Evolutionary conservation across 2,888 invertebrate species (phyloP).

Genomic region (Troglohyphantes excavatus): DNA sequence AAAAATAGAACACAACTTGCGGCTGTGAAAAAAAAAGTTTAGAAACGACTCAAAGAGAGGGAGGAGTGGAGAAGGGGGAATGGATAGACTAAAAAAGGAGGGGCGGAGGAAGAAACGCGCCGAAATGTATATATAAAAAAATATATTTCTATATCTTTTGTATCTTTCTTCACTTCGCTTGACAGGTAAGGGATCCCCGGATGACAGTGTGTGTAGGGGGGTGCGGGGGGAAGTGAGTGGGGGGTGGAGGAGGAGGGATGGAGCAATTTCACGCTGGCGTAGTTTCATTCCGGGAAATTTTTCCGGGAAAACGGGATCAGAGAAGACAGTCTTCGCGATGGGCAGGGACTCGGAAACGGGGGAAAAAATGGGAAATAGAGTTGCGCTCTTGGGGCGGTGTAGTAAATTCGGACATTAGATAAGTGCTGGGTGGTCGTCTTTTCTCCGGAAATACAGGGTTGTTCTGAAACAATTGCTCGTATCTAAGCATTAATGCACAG

Average conservation of each 20-base stretch:
- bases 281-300: slow-evolving; percentile 49
- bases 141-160: slow-evolving; percentile 45
- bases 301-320: slow-evolving; percentile 40
- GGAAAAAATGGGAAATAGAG: background rate
- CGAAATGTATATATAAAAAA: background rate
- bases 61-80: background rate
- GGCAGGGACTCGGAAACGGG: background rate
- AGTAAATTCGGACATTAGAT: too few species aligned
- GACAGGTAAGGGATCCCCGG: slow-evolving; percentile 43
- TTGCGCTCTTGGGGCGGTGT: too few species aligned
- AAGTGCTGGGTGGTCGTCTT: too few species aligned
- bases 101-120: background rate
- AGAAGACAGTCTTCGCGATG: slow-evolving; percentile 23
- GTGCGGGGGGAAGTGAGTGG: slow-evolving; percentile 16
- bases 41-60: background rate
- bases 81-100: background rate
- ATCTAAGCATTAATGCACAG: too few species aligned
- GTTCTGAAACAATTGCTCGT: too few species aligned
- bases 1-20: too few species aligned
- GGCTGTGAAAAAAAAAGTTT: background rate
- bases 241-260: background rate
- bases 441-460: too few species aligned
- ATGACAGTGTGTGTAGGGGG: slow-evolving; percentile 32
- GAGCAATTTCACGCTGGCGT: slow-evolving; percentile 61
- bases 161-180: slow-evolving; percentile 57